A percentile compares a stretch with the other conserved stretches of the same genome.
Evolutionary conservation across 2,797 vertebrate genomes (phyloP).

Genomic region (Leuciscus waleckii): DNA sequence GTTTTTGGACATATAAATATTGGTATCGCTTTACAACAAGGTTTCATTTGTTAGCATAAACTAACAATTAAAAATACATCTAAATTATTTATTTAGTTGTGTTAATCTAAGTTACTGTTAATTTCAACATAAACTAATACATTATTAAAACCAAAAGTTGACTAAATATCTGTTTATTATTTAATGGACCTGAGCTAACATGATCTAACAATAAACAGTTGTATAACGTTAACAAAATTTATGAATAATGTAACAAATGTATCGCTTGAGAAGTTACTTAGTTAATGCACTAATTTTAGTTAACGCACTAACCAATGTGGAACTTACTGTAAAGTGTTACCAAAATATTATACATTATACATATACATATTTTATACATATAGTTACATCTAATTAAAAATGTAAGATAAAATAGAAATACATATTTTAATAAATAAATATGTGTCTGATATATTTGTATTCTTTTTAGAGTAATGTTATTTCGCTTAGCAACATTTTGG

Average conservation of each 20-base stretch:
- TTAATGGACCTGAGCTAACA: background rate
- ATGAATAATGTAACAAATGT: background rate
- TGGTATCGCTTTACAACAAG: background rate
- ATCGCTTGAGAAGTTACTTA: background rate
- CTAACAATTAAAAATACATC: background rate
- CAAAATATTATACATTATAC: background rate
- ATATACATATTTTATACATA: background rate
- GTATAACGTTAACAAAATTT: no score
- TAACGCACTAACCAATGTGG: background rate
- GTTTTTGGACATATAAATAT: no score
- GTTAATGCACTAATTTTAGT: background rate
- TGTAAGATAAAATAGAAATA: background rate
- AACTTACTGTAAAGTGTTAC: background rate
- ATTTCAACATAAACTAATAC: background rate
- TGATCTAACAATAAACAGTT: background rate
- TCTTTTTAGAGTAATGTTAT: background rate
- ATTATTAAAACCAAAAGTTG: background rate
- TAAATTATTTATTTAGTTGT: background rate
- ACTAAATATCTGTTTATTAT: background rate
- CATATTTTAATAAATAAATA: background rate
- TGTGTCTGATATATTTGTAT: background rate
- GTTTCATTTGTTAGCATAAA: background rate
- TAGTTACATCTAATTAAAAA: background rate
- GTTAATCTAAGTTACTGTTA: background rate
- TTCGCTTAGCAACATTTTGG: no score